Conservation (phyloP, 2,113 vertebrate species). For the Narcine bancroftii region DNA sequence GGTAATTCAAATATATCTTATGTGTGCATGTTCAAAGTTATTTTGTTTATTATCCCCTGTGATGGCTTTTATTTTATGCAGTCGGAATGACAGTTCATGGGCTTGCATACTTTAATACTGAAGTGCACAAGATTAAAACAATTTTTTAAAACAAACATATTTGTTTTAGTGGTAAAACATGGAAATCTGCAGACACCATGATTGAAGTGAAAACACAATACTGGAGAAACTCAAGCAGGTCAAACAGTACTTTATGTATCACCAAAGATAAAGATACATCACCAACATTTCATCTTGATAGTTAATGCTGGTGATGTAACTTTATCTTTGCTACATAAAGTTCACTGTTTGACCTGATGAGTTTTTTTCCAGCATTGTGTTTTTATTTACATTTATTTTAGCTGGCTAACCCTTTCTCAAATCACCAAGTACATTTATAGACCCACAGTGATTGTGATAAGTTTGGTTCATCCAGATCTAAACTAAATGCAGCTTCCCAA, state of each 20-base stretch:
- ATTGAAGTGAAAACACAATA: too few relatives aligned
- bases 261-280: too few relatives aligned
- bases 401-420: not conserved
- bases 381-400: constrained; percentile 27
- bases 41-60: not conserved
- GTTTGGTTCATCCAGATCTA: not conserved
- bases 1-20: constrained; percentile 46
- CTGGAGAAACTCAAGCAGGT: too few relatives aligned
- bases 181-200: too few relatives aligned
- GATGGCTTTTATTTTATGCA: not conserved
- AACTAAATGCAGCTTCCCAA: not conserved
- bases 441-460: not conserved
- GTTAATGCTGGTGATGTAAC: too few relatives aligned
- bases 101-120: not conserved
- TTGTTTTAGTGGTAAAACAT: too few relatives aligned
- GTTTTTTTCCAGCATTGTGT: too few relatives aligned
- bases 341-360: too few relatives aligned
- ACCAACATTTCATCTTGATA: too few relatives aligned
- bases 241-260: too few relatives aligned
- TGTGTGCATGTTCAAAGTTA: not conserved
- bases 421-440: constrained; percentile 12
- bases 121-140: not conserved
- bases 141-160: too few relatives aligned
- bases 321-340: too few relatives aligned
- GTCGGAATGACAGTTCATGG: not conserved